Evolutionary conservation across 2,797 vertebrate genomes (phyloP).

Genomic region (Neoniphon sammara): DNA sequence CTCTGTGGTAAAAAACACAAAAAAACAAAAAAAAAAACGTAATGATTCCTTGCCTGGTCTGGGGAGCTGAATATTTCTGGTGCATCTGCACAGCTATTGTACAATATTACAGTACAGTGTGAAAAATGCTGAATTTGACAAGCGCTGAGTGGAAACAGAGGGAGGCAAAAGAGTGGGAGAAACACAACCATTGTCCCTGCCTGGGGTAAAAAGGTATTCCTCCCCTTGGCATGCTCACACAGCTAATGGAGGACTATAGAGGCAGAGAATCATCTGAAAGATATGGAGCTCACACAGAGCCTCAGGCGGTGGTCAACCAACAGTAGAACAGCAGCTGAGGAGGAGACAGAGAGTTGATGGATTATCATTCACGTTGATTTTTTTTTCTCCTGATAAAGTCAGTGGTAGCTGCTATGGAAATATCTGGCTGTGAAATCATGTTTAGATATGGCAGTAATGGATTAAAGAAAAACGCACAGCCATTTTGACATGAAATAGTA

Average conservation of each 20-base stretch:
- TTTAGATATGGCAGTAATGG: too few species aligned
- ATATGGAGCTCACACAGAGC: not conserved
- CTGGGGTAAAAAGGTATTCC: not conserved
- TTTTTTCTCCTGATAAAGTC: too few species aligned
- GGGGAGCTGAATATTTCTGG: too few species aligned
- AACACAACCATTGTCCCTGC: not conserved
- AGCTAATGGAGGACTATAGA: slow-evolving; percentile 13
- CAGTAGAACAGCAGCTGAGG: not conserved
- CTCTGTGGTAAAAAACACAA: not conserved
- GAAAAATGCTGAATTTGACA: not conserved
- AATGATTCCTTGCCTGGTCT: not conserved
- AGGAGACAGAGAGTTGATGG: not conserved
- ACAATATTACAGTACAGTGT: not conserved
- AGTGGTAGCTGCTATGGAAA: too few species aligned
- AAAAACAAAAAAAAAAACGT: too few species aligned
- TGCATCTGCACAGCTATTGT: not conserved
- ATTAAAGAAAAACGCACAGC: too few species aligned
- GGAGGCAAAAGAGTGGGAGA: not conserved
- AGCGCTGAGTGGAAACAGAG: too few species aligned
- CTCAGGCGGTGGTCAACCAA: not conserved
- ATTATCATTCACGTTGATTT: too few species aligned
- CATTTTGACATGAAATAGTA: too few species aligned
- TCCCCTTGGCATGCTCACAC: not conserved
- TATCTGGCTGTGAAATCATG: too few species aligned
- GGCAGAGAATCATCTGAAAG: slow-evolving; percentile 11